Percentiles rank a stretch among this genome's conserved stretches.
Evolutionary conservation across 2,888 invertebrate species (phyloP).

Genomic region (Patella caerulea): DNA sequence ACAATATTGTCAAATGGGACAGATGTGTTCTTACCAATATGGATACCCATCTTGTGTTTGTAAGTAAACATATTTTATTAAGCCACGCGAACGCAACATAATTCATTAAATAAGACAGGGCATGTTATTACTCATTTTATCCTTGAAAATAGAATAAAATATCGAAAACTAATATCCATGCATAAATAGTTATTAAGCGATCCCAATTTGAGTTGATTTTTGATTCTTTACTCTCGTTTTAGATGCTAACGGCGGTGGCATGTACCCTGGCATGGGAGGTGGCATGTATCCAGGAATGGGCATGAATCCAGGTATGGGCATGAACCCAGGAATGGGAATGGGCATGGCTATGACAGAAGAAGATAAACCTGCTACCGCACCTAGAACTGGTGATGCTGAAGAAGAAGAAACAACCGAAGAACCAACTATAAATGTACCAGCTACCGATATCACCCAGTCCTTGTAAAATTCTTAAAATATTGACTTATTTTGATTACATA

Average conservation of each 20-base stretch:
- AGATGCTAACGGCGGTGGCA: not conserved
- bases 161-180: too few species aligned
- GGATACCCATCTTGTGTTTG: not conserved
- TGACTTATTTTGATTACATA: too few species aligned
- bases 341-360: slow-evolving; percentile 2
- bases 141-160: too few species aligned
- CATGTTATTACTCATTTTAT: too few species aligned
- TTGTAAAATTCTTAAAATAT: not conserved
- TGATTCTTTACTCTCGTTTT: too few species aligned
- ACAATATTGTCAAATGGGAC: not conserved
- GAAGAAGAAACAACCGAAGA: not conserved
- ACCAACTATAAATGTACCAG: not conserved
- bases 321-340: not conserved
- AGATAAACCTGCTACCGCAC: not conserved
- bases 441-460: not conserved
- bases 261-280: not conserved
- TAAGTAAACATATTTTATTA: too few species aligned
- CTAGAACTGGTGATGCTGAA: not conserved
- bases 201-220: too few species aligned
- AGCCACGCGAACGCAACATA: too few species aligned
- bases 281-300: not conserved
- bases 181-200: too few species aligned
- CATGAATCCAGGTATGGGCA: not conserved
- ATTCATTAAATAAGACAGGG: too few species aligned
- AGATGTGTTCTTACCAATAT: slow-evolving; percentile 5